Percentiles rank a stretch among this genome's conserved stretches.
Conservation (phyloP, 2,113 vertebrate genomes). For the Chaetura pelagica region DNA sequence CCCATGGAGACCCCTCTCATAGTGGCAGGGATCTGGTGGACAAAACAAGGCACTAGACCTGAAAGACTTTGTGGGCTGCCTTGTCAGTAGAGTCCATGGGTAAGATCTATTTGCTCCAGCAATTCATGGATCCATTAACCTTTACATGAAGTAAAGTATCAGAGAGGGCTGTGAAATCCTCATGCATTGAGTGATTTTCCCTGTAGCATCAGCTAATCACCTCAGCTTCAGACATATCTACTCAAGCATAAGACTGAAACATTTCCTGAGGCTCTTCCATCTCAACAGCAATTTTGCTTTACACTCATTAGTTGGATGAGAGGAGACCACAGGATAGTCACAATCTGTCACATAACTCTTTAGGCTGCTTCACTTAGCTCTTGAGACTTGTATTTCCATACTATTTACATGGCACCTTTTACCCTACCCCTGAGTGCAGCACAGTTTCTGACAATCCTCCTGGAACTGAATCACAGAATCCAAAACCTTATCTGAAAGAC, state of each 20-base stretch:
- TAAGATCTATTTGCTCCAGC: neutral
- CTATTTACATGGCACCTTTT: neutral
- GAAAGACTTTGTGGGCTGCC: fast-evolving
- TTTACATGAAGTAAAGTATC: neutral
- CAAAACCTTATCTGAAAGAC: neutral
- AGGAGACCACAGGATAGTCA: neutral
- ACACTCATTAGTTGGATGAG: neutral
- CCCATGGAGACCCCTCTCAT: neutral
- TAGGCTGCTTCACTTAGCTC: neutral
- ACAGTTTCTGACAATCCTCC: neutral
- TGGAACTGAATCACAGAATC: neutral
- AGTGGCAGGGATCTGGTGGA: neutral
- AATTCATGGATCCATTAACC: neutral
- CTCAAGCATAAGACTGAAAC: neutral
- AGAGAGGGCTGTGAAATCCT: neutral
- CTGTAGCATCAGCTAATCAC: neutral
- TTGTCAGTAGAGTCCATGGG: neutral
- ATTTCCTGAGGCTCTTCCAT: neutral
- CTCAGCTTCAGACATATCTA: neutral
- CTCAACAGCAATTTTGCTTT: neutral
- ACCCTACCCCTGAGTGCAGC: neutral
- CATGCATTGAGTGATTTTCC: neutral
- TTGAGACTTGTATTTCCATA: neutral
- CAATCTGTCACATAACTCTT: neutral
- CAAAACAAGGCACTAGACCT: neutral